Conservation (phyloP, 2,888 invertebrate species). For the Pimpla rufipes region DNA sequence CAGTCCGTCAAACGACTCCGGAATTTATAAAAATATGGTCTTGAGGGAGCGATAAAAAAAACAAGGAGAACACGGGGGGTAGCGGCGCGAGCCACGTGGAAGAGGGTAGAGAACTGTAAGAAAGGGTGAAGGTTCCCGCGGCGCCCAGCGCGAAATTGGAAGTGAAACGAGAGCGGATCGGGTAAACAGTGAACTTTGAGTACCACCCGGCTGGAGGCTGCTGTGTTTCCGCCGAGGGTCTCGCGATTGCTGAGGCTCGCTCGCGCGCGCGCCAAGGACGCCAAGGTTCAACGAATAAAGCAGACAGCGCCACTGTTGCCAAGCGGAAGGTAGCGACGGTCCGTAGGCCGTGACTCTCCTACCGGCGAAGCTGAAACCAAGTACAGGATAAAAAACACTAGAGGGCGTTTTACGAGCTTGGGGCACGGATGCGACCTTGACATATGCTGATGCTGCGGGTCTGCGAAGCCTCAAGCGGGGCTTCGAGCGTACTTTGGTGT, state of each 20-base stretch:
- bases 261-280: neutral
- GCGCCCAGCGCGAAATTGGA: constrained; percentile 22
- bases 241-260: constrained; percentile 26
- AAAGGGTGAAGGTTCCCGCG: constrained; percentile 48
- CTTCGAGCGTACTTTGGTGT: neutral
- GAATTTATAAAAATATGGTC: constrained; percentile 45
- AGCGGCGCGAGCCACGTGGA: constrained; percentile 52
- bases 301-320: too few species aligned
- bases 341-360: too few species aligned
- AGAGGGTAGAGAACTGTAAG: constrained; percentile 34
- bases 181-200: constrained; percentile 42
- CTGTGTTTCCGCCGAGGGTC: neutral
- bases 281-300: neutral
- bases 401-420: neutral
- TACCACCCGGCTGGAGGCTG: constrained; percentile 24
- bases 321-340: too few species aligned
- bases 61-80: constrained; percentile 1
- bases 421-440: too few species aligned
- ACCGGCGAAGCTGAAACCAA: too few species aligned
- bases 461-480: neutral
- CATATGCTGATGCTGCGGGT: too few species aligned
- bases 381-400: too few species aligned
- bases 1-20: constrained; percentile 36
- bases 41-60: constrained; percentile 53
- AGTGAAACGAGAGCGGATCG: constrained; percentile 21